These are phyloP conservation scores for Perca schrenkii DNA, from an alignment of 2,113 vertebrate species.

Conservation along the genomic window DNA sequence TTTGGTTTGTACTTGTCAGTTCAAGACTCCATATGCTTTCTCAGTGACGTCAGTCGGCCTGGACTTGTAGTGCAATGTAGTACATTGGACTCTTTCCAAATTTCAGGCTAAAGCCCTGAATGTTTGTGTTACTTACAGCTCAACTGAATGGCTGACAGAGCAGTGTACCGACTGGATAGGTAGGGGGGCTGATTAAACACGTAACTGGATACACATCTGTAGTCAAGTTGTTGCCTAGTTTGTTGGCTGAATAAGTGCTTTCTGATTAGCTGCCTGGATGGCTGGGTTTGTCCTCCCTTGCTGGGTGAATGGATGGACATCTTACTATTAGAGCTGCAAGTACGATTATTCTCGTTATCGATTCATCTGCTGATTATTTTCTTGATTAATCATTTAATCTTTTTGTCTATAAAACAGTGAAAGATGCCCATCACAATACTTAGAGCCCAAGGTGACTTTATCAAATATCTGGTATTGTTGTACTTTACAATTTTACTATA, in stretches of 20 bases:
- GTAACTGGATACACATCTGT: constrained; percentile 14
- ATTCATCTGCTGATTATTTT: neutral
- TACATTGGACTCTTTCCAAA: constrained; percentile 49
- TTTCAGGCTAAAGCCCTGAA: constrained; percentile 19
- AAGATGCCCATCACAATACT: neutral
- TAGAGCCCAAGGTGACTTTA: neutral
- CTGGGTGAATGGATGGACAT: neutral
- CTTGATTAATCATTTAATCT: neutral
- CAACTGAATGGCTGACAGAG: constrained; percentile 22
- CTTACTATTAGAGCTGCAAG: neutral
- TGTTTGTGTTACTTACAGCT: constrained; percentile 41
- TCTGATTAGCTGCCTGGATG: neutral
- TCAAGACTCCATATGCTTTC: constrained; percentile 4
- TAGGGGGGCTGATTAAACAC: constrained; percentile 26
- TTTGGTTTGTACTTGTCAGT: constrained; percentile 23
- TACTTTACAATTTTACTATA: neutral
- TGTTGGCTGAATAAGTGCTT: neutral
- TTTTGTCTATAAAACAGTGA: neutral
- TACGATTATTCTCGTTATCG: neutral
- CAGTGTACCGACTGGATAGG: constrained; percentile 11
- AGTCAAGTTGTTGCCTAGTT: neutral
- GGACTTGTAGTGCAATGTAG: constrained; percentile 8
- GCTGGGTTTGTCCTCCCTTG: neutral
- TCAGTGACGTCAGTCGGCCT: constrained; percentile 13
- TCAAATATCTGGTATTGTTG: neutral